Percentiles rank a stretch among this genome's conserved stretches.
Conservation (phyloP, 2,888 invertebrate species). For the Drosophila melanocephala region DNA sequence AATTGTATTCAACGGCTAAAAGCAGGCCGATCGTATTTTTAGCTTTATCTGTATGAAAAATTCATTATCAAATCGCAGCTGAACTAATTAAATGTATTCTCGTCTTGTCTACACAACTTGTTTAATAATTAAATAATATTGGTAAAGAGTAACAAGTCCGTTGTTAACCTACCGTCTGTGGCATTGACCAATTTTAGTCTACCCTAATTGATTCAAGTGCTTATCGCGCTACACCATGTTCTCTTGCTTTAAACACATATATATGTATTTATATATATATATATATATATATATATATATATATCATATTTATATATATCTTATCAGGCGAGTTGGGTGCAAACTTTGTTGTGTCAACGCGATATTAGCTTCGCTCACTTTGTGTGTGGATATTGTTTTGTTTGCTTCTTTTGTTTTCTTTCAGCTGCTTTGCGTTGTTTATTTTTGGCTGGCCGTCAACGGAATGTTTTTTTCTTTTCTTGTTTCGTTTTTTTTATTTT, state of each 20-base stretch:
- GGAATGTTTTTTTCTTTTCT: constrained; percentile 21
- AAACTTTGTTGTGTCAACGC: constrained; percentile 61
- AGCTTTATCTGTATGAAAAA: neutral
- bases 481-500: neutral
- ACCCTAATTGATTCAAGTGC: constrained; percentile 60
- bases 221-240: constrained; percentile 56
- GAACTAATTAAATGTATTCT: neutral
- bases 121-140: constrained; percentile 1
- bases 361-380: constrained; percentile 20
- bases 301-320: constrained; percentile 42
- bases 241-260: constrained; percentile 13
- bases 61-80: neutral
- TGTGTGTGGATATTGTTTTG: constrained; percentile 19
- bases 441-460: constrained; percentile 24
- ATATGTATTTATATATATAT: neutral
- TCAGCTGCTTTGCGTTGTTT: constrained; percentile 37
- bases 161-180: constrained; percentile 10
- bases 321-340: constrained; percentile 61
- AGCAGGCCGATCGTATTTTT: neutral
- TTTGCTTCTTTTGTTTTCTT: constrained; percentile 24
- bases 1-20: neutral
- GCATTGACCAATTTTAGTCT: constrained; percentile 69
- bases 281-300: neutral
- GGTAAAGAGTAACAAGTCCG: neutral
- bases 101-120: neutral